phyloP scores from a whole-genome alignment of 2,888 invertebrate species.

The Malthinus seriepunctatus region DNA sequence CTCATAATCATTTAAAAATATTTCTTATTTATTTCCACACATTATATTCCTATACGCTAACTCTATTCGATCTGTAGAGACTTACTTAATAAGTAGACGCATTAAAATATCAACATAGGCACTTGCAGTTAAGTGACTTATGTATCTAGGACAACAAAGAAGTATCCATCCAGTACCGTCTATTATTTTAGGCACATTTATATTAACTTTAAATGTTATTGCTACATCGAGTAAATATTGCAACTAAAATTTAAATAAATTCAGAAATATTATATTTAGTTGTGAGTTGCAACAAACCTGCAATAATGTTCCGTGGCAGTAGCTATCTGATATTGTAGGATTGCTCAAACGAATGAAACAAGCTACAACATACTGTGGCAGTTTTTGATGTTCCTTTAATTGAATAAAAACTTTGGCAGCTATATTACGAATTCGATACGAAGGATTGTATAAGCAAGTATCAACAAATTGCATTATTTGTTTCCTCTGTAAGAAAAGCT shows the following conservation, averaged over 20 bases:
- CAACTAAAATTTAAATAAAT: constrained; percentile 4
- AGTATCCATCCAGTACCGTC: constrained; percentile 40
- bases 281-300: too few relatives aligned
- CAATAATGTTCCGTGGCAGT: constrained; percentile 67
- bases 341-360: constrained; percentile 22
- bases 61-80: too few relatives aligned
- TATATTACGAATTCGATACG: constrained; percentile 71
- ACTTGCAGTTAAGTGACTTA: constrained; percentile 44
- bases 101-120: constrained; percentile 44
- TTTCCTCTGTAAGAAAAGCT: constrained; percentile 57
- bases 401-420: constrained; percentile 73
- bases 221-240: neutral
- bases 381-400: constrained; percentile 55
- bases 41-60: too few relatives aligned
- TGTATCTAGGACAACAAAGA: constrained; percentile 35
- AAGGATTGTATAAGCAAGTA: constrained; percentile 66
- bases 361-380: constrained; percentile 21
- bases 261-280: neutral
- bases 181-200: constrained; percentile 26
- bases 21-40: too few relatives aligned
- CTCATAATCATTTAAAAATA: too few relatives aligned
- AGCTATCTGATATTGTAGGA: constrained; percentile 57
- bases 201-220: neutral
- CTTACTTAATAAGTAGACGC: constrained; percentile 14
- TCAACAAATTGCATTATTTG: constrained; percentile 68